Evolutionary conservation across 2,113 vertebrate genomes (phyloP), one percentile per base, ranked within the genome.

Genomic region (Lagenorhynchus albirostris): DNA sequence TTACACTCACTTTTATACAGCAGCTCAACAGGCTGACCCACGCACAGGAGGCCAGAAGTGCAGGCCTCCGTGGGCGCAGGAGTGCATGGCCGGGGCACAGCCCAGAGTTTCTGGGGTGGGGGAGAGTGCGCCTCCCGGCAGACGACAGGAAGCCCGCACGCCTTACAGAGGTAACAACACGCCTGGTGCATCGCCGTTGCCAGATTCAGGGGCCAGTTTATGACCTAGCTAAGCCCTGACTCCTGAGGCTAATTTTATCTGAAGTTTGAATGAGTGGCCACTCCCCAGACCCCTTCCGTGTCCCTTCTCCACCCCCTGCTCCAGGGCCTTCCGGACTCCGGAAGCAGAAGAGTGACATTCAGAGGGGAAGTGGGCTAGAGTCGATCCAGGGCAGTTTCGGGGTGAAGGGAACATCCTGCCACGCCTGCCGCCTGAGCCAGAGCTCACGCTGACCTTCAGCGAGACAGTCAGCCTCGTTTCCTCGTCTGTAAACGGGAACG

Each of bases 231-330:
- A 11, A 33, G 36, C 17, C 20, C n/a, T 0, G 1, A 25, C 18
- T 84, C 44, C 50, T 10, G 17, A 26, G 36, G 44, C 41, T 67
- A 77, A 41, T 47, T 44, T 25, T 18, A 79, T 17, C 20, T 36
- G 25, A 79, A 25, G 26, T 6, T 53, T 33, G 36, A 93, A 76
- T 55, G 62, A 53, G 1, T 15, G 25, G 63, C 38, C 25, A 67
- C 41, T 33, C 8, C n/a, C 4, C 1, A 1, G 2, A 6, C 2
- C 7, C 20, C 23, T 0, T 53, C 62, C 0, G 0, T 17, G 36
- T 47, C 14, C 33, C 20, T 33, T 23, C 9, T 18, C 20, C 29
- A 8, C 3, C 13, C 58, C 41, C 9, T 1, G 31, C 21, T 23
- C 62, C 55, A 73, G 12, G 26, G 21, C 38, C 53, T 44, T 77